Base-by-base conservation (phyloP, 2,113 vertebrate genomes). In the Acanthochromis polyacanthus region DNA sequence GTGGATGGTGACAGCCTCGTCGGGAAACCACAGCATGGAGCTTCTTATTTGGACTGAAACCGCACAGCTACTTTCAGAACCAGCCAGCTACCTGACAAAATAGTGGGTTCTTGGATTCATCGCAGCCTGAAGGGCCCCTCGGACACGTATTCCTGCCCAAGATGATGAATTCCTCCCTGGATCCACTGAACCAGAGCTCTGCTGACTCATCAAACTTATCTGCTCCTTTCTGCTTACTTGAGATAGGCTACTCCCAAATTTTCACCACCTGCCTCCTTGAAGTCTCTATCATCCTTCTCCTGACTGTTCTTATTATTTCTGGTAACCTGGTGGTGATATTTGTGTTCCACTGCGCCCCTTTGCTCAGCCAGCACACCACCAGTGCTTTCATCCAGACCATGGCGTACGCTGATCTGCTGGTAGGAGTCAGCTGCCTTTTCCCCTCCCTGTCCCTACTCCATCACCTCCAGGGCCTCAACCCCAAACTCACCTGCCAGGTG, bases 341-440 rank as follows among this genome's bases (percentile, higher is more conserved):
- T 82, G 98, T 99, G 60, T 99, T 99, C 92, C 98, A 99, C 91
- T 99, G 98, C 81, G 98, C 97, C n/a, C 98, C 98, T 64, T 92
- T 98, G 85, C 95, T 99, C 48, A 97, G 96, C 94, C 96, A 99
- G 86, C 98, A 99, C 86, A 98, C 96, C 81, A 98, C 97, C 89
- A 98, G 97, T 90, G 96, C 97, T 88, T 99, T 99, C 92, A 98
- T 99, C 84, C 98, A 98, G 94, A 99, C 98, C 30, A 99, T 99
- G 98, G 97, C 98, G 0, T 99, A 99, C 20, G 98, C 98, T 36
- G 98, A 99, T 90, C 95, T 99, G 70, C 91, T 99, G 93, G 97
- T 99, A 79, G 98, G 98, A 0, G 94, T 99, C 62, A 98, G 97
- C 94, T 99, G 98, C 93, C 95, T 99, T 79, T 96, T 99, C 81